Evolutionary conservation across 2,888 invertebrate genomes (phyloP).

Genomic region (Scotopteryx bipunctaria): DNA sequence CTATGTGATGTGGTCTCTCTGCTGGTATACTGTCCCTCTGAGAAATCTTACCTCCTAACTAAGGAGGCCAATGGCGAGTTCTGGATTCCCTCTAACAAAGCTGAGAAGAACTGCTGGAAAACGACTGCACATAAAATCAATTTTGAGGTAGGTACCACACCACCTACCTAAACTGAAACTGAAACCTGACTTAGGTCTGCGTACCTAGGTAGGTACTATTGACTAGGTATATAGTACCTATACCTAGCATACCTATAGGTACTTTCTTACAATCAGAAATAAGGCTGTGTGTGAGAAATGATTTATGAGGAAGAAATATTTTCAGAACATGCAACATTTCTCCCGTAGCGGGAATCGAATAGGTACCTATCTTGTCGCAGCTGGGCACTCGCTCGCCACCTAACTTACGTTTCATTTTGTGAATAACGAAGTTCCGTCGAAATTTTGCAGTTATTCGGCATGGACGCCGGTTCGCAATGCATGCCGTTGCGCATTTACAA

Average conservation of each 20-base stretch:
- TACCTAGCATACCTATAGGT: no score
- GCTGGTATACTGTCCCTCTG: constrained; percentile 61
- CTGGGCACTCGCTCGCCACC: no score
- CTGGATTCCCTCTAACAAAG: constrained; percentile 65
- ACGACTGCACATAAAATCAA: constrained; percentile 62
- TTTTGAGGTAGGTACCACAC: constrained; percentile 53
- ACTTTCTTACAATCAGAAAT: no score
- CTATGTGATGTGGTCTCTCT: constrained; percentile 66
- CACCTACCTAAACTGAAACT: background rate
- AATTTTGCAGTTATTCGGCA: constrained; percentile 50
- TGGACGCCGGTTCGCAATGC: constrained; percentile 51
- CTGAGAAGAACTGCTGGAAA: constrained; percentile 70
- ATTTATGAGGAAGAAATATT: no score
- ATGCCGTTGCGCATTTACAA: constrained; percentile 62
- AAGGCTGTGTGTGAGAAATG: no score
- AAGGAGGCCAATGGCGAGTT: constrained; percentile 64
- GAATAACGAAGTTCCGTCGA: background rate
- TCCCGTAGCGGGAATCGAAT: no score
- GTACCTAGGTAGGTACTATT: background rate
- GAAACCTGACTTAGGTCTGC: background rate
- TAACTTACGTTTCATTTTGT: no score
- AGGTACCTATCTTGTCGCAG: no score
- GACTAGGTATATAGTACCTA: background rate
- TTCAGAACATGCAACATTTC: no score
- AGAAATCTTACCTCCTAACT: constrained; percentile 56